Conservation (phyloP, 2,113 vertebrate genomes). For the Hipposideros armiger region DNA sequence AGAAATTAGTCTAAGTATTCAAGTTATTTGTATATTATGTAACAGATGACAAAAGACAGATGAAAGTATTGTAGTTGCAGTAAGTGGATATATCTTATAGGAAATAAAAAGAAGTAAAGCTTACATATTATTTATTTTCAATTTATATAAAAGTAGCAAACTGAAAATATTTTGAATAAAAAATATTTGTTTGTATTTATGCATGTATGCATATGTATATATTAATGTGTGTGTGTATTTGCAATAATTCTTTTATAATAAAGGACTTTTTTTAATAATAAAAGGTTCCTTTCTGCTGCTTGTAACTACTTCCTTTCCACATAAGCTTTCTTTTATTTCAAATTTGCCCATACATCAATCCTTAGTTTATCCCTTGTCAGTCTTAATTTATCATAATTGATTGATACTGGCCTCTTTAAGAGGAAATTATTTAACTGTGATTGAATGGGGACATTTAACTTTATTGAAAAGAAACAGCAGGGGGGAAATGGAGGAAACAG, state of each 20-base stretch:
- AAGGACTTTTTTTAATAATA: neutral
- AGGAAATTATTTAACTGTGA: conserved; percentile 73
- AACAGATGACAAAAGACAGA: neutral
- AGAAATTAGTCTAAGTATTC: neutral
- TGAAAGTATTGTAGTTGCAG: neutral
- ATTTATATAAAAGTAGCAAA: neutral
- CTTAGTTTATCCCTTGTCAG: conserved; percentile 54
- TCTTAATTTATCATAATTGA: conserved; percentile 75
- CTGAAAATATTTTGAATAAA: neutral
- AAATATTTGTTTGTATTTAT: neutral
- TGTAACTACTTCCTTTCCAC: neutral
- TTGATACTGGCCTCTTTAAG: conserved; percentile 50
- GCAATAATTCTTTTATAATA: neutral
- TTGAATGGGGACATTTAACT: conserved; percentile 61
- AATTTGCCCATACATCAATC: neutral
- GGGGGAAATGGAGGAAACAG: conserved; percentile 4
- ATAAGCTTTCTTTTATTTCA: neutral
- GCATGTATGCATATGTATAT: neutral
- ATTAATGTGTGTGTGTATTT: neutral
- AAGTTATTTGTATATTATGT: neutral
- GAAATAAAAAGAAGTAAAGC: neutral
- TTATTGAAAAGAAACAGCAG: conserved; percentile 68
- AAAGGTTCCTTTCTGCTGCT: neutral
- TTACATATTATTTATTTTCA: neutral
- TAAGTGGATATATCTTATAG: neutral